phyloP scores from a whole-genome alignment of 2,888 invertebrate species.

The Augochlorella aurata region DNA sequence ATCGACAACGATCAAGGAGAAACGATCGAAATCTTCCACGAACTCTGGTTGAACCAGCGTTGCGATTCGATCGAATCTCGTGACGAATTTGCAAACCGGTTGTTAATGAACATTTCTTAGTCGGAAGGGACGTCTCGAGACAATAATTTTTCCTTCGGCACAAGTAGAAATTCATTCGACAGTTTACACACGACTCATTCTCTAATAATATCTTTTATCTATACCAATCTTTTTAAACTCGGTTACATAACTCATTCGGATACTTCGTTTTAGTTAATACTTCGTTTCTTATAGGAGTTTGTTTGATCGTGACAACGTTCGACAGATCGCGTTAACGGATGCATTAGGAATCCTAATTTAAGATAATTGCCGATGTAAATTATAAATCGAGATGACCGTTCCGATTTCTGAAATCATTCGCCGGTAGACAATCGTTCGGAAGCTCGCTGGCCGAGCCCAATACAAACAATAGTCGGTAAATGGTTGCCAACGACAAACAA shows the following conservation, averaged over 20 bases:
- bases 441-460: conserved; percentile 78
- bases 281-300: neutral
- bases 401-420: conserved; percentile 42
- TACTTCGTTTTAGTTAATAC: neutral
- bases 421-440: conserved; percentile 58
- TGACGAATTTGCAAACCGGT: conserved; percentile 41
- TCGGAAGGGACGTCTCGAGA: conserved; percentile 37
- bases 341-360: neutral
- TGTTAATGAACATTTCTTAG: conserved; percentile 30
- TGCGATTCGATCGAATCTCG: conserved; percentile 76
- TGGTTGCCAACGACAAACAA: conserved; percentile 30
- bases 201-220: neutral
- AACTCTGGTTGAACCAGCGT: conserved; percentile 78
- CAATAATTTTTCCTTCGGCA: neutral
- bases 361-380: neutral
- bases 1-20: conserved; percentile 58
- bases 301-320: neutral
- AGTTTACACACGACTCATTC: too few relatives aligned
- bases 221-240: neutral
- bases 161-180: neutral
- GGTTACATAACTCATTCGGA: neutral
- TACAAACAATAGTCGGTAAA: conserved; percentile 49
- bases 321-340: too few relatives aligned
- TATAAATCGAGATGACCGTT: conserved; percentile 36
- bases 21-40: conserved; percentile 67